Percentiles rank a stretch among this genome's conserved stretches.
phyloP scores from a whole-genome alignment of 2,113 vertebrate species.

The Erythrolamprus reginae region DNA sequence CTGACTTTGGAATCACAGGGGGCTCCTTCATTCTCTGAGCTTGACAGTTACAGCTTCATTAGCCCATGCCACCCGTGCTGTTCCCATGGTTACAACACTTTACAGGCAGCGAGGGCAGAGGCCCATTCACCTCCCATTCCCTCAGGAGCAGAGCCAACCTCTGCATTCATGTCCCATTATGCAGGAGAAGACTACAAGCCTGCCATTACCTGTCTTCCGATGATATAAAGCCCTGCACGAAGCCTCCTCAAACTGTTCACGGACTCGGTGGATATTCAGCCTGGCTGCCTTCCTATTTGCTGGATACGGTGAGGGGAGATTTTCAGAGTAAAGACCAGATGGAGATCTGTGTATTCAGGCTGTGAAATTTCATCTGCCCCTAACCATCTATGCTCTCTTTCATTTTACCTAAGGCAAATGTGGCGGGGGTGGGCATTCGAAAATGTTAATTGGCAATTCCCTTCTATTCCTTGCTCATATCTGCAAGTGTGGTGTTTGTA shows the following conservation, averaged over 20 bases:
- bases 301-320: background rate
- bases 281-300: background rate
- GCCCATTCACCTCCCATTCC: conserved; percentile 1
- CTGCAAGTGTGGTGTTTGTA: background rate
- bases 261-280: background rate
- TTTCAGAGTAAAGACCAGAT: background rate
- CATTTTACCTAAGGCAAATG: background rate
- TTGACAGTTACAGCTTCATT: conserved; percentile 18
- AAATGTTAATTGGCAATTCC: background rate
- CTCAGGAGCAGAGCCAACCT: background rate
- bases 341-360: background rate
- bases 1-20: background rate
- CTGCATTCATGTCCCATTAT: conserved; percentile 10
- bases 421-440: background rate
- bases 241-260: no score
- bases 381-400: background rate
- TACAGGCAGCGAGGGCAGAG: conserved; percentile 10
- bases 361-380: background rate
- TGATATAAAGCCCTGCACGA: background rate
- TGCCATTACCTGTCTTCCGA: background rate
- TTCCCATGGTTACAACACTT: conserved; percentile 26
- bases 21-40: background rate
- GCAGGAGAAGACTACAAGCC: background rate
- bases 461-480: background rate
- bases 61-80: conserved; percentile 9